Evolutionary conservation across 2,113 vertebrate species (phyloP).

Genomic region (Danionella cerebrum): DNA sequence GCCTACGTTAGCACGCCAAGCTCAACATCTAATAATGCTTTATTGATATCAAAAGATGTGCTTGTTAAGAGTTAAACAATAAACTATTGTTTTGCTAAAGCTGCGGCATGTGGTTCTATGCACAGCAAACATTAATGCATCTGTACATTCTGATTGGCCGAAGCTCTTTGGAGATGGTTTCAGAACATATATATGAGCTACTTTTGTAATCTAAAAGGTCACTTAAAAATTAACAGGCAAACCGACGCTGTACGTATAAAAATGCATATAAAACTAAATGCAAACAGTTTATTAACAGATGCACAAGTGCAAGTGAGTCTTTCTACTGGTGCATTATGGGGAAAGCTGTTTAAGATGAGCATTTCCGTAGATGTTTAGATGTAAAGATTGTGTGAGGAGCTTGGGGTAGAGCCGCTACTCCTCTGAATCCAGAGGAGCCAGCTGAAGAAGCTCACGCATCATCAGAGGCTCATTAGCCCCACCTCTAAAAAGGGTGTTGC

Average conservation of each 20-base stretch:
- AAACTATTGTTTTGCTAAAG: too few species aligned
- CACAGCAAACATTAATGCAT: too few species aligned
- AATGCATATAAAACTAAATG: conserved; percentile 10
- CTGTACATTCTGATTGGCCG: conserved; percentile 37
- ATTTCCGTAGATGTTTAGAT: background rate
- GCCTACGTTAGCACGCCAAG: too few species aligned
- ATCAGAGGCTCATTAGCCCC: background rate
- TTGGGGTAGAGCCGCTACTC: too few species aligned
- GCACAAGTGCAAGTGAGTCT: background rate
- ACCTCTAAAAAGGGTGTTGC: background rate
- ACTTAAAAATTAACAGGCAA: conserved; percentile 26
- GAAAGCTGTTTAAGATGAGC: conserved; percentile 22
- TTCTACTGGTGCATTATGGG: background rate
- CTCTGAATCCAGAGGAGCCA: too few species aligned
- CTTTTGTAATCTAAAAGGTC: conserved; percentile 35
- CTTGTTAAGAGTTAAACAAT: too few species aligned
- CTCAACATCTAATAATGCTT: too few species aligned
- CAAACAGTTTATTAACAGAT: conserved; percentile 23
- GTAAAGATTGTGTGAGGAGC: too few species aligned
- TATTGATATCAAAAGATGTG: too few species aligned
- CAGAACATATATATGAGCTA: conserved; percentile 18
- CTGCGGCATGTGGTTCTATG: too few species aligned
- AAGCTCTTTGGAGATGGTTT: conserved; percentile 37
- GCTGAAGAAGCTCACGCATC: background rate
- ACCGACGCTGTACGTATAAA: conserved; percentile 19